Percentiles rank a stretch among this genome's conserved stretches.
These are phyloP conservation scores for Gymnothorax javanicus DNA, from an alignment of 2,797 vertebrate species.

Conservation along the genomic window DNA sequence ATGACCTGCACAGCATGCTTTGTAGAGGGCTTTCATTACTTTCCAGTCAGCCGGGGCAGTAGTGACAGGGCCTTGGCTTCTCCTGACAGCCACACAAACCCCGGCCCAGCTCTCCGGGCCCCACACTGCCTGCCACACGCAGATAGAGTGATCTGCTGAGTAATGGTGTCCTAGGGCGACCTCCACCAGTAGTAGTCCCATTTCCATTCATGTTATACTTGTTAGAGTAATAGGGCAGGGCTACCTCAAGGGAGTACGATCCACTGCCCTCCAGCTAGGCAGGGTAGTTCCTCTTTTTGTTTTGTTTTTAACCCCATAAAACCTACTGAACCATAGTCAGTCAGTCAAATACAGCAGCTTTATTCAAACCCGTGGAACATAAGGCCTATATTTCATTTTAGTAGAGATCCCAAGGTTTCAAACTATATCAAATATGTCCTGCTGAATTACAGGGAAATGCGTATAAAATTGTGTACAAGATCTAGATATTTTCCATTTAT, in stretches of 20 bases:
- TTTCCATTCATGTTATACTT: not conserved
- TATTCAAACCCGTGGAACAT: too few relatives aligned
- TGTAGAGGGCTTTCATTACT: not conserved
- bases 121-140: conserved; percentile 18
- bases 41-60: not conserved
- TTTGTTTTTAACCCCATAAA: too few relatives aligned
- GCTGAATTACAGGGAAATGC: too few relatives aligned
- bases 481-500: too few relatives aligned
- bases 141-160: conserved; percentile 25
- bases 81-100: conserved; percentile 8
- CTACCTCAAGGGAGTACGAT: not conserved
- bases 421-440: too few relatives aligned
- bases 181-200: conserved; percentile 7
- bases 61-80: not conserved
- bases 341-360: too few relatives aligned
- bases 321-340: too few relatives aligned
- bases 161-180: conserved; percentile 21
- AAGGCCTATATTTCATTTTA: too few relatives aligned
- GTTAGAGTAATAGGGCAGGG: not conserved
- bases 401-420: too few relatives aligned
- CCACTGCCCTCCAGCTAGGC: not conserved
- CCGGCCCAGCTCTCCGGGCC: not conserved
- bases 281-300: too few relatives aligned
- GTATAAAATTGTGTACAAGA: too few relatives aligned
- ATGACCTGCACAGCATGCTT: not conserved